Evolutionary conservation across 2,797 vertebrate species (phyloP), one percentile per base, ranked within the genome.

Genomic region (Basileuterus tristriatus): DNA sequence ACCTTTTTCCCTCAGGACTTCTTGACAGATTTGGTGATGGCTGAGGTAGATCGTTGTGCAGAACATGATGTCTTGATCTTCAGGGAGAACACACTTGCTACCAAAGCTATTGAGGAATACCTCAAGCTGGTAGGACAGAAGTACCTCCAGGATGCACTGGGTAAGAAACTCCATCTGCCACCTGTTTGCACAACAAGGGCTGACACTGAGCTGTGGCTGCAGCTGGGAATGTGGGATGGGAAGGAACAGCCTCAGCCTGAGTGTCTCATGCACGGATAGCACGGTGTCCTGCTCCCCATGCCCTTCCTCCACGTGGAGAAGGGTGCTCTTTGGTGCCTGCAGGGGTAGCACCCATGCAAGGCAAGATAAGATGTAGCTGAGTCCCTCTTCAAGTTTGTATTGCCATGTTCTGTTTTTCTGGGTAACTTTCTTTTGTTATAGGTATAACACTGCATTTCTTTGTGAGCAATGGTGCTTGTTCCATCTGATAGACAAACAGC

Each of bases 41-140:
- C 99, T 4, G 99, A 99, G 94, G 98, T 99, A 36, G 99, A 99
- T 93, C 99, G 99, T n/a, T 99, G 99, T 74, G 99, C 98, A 32
- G 99, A 99, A 32, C 99, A 99, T 6, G 99, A 99, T 24, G 99
- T 99, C 70, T 97, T 99, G 96, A 99, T 99, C 98, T 99, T 99
- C 98, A 98, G 99, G 95, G 99, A 99, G 97, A 99, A 99, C 97
- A 99, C 99, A 1, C 98, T 99, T 58, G 99, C 99, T 86, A 99
- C 99, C 95, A 99, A 99, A 97, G 98, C 99, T 94, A 99, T 99
- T 83, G 99, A 99, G 95, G 99, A 99, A 27, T 99, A 99, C 94
- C 98, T 99, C 79, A 99, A 99, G 96, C 97, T 99, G 97, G 99
- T 99, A 87, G 99, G 99, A 49, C 99, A 99, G 94, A 99, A 99